These are phyloP conservation scores for Brachypteracias leptosomus DNA, from an alignment of 2,113 vertebrate genomes.

Conservation along the genomic window DNA sequence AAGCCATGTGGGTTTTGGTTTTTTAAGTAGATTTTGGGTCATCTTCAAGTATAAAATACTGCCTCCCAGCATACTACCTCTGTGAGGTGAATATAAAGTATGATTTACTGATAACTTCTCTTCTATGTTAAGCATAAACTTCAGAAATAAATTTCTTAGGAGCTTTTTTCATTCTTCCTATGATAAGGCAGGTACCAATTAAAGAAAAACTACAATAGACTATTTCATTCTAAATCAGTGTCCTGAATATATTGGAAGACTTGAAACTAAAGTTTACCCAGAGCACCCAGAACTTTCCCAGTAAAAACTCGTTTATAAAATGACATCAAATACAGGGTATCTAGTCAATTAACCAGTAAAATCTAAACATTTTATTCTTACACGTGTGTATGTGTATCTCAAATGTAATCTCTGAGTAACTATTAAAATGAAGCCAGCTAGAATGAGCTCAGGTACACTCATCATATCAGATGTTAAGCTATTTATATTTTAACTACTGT, in stretches of 20 bases:
- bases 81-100: not conserved
- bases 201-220: not conserved
- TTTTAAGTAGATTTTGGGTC: not conserved
- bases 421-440: not conserved
- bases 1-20: not conserved
- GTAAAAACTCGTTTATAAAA: not conserved
- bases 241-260: not conserved
- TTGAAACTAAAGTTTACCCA: not conserved
- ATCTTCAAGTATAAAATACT: not conserved
- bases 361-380: not conserved
- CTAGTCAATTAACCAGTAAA: not conserved
- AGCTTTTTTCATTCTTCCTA: not conserved
- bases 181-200: not conserved
- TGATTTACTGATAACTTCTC: not conserved
- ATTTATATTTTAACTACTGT: constrained; percentile 3
- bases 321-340: not conserved
- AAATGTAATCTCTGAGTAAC: not conserved
- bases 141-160: not conserved
- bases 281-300: not conserved
- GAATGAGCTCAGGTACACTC: not conserved
- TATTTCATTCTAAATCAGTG: not conserved
- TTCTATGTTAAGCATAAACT: not conserved
- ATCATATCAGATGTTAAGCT: not conserved
- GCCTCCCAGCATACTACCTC: not conserved
- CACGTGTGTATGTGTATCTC: not conserved